Conservation (phyloP, 2,113 vertebrate species). For the Narcine bancroftii region DNA sequence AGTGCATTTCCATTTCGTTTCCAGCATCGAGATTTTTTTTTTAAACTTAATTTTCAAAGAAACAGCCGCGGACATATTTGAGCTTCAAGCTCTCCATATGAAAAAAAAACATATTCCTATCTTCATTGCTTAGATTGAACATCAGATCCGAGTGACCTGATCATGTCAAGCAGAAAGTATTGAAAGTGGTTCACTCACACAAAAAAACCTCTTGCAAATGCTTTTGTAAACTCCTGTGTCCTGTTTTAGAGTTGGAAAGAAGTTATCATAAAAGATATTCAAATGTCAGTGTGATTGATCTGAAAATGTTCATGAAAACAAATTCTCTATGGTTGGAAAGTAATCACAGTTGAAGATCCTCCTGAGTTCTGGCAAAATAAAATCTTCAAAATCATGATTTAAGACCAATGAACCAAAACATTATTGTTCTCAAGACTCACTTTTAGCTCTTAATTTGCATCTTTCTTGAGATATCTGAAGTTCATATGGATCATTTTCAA, state of each 20-base stretch:
- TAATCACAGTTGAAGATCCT: background rate
- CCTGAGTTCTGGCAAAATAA: background rate
- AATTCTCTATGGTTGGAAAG: background rate
- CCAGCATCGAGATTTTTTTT: no score
- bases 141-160: background rate
- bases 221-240: background rate
- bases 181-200: background rate
- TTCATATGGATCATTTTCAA: conserved; percentile 62
- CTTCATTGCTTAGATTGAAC: background rate
- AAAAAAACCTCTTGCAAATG: background rate
- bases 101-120: background rate
- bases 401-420: background rate
- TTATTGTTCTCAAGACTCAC: conserved; percentile 54
- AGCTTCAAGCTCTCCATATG: background rate
- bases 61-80: background rate
- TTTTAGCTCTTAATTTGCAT: conserved; percentile 68
- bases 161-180: background rate
- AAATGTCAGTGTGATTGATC: background rate
- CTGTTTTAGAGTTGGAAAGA: background rate
- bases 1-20: no score
- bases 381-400: background rate
- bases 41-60: no score
- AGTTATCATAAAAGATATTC: background rate
- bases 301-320: background rate
- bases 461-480: conserved; percentile 48